Percentiles rank a stretch among this genome's conserved stretches.
Conservation (phyloP, 2,888 invertebrate genomes). For the Drosophila pegasa region DNA sequence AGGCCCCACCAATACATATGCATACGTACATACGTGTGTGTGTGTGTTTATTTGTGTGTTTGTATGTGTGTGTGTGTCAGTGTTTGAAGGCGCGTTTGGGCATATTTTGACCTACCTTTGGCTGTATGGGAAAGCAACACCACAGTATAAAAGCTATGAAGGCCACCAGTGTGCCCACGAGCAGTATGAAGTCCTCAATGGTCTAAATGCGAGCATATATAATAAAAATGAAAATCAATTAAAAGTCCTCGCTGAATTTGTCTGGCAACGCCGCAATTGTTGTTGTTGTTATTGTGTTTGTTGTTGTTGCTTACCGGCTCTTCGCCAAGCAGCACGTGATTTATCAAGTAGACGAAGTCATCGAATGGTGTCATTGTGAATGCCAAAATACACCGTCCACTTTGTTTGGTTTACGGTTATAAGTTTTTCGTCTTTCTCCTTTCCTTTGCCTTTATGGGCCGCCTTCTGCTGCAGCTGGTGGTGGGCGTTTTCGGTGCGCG, state of each 20-base stretch:
- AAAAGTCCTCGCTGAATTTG: conserved; percentile 23
- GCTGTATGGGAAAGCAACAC: conserved; percentile 88
- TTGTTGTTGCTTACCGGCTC: conserved; percentile 86
- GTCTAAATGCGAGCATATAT: conserved; percentile 83
- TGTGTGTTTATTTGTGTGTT: not conserved
- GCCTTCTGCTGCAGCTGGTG: conserved; percentile 10
- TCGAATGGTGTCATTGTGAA: conserved; percentile 86
- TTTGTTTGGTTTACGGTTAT: conserved; percentile 18
- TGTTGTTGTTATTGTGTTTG: not conserved
- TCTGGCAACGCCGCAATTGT: not conserved
- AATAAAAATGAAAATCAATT: conserved; percentile 24
- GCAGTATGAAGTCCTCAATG: conserved; percentile 87
- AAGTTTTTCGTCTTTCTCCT: conserved; percentile 3
- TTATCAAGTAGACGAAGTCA: conserved; percentile 87
- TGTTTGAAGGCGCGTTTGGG: conserved; percentile 11
- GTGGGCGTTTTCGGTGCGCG: conserved; percentile 2
- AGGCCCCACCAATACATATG: conserved; percentile 25
- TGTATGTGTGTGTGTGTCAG: conserved; percentile 6
- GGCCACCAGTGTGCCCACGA: conserved; percentile 87
- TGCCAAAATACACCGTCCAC: conserved; percentile 26
- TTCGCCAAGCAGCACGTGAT: conserved; percentile 87
- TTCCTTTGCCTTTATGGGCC: not conserved
- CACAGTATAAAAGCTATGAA: conserved; percentile 88
- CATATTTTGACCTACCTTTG: conserved; percentile 82
- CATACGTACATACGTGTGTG: conserved; percentile 13